These are phyloP conservation scores for Ganaspis sp. DNA, from an alignment of 1,140 invertebrate genomes.

Conservation along the genomic window DNA sequence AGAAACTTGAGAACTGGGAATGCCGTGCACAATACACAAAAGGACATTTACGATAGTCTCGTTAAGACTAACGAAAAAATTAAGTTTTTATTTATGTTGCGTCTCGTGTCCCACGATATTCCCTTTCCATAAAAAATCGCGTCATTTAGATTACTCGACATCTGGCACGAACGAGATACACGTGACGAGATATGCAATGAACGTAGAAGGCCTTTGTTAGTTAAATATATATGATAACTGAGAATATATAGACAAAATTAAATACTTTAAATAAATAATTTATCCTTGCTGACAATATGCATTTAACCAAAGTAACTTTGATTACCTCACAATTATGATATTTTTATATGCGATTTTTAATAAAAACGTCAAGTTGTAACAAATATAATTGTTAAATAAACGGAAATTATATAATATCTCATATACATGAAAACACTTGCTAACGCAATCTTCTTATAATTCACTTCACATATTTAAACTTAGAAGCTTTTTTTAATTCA, in stretches of 20 bases:
- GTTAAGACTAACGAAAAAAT: conserved; percentile 27
- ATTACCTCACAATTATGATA: neutral
- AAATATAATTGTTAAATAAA: conserved; percentile 20
- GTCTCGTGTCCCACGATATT: conserved; percentile 46
- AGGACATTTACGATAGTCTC: conserved; percentile 12
- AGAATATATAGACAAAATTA: conserved; percentile 22
- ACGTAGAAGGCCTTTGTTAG: conserved; percentile 45
- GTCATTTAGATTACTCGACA: conserved; percentile 52
- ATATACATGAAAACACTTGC: conserved; percentile 22
- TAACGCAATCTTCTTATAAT: neutral
- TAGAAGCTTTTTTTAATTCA: neutral
- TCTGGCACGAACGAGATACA: conserved; percentile 61
- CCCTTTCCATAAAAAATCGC: conserved; percentile 44
- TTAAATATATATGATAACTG: conserved; percentile 23
- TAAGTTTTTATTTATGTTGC: conserved; percentile 38
- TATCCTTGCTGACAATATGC: conserved; percentile 3
- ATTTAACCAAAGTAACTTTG: neutral
- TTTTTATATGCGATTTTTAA: neutral
- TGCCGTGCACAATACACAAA: neutral
- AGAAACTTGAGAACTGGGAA: neutral
- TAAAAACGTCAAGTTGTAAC: conserved; percentile 1
- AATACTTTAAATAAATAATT: conserved; percentile 14
- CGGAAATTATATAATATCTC: conserved; percentile 16
- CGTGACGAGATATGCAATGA: conserved; percentile 54
- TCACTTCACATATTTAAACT: neutral